These are phyloP conservation scores for Urosaurus nigricauda DNA, from an alignment of 2,797 vertebrate species.

Conservation along the genomic window DNA sequence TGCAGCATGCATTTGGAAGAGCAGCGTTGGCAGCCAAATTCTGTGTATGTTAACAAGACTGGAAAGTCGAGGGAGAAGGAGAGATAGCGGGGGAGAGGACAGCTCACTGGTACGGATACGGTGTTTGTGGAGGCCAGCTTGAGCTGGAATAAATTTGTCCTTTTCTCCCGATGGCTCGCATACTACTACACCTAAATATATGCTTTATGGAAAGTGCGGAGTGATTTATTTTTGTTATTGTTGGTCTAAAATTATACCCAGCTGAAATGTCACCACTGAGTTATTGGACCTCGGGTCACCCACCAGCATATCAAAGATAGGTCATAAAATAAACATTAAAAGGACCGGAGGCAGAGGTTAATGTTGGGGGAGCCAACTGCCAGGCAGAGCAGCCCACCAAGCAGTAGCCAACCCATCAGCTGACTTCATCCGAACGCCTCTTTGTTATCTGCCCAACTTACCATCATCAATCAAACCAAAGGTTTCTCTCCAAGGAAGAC, in stretches of 20 bases:
- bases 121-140: conserved; percentile 29
- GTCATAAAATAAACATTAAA: conserved; percentile 70
- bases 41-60: neutral
- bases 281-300: conserved; percentile 38
- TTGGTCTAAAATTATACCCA: conserved; percentile 58
- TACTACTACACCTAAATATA: conserved; percentile 52
- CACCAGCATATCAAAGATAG: conserved; percentile 49
- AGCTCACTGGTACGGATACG: fast-evolving
- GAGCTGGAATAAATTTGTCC: conserved; percentile 26
- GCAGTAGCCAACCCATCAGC: neutral
- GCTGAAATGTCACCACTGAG: conserved; percentile 49
- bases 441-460: neutral
- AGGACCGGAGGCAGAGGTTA: conserved; percentile 20
- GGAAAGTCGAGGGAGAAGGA: neutral
- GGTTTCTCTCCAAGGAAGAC: conserved; percentile 6
- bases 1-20: conserved; percentile 26
- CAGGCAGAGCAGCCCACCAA: neutral
- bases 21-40: neutral
- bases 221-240: conserved; percentile 76
- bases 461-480: neutral
- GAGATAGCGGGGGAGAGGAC: fast-evolving
- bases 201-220: conserved; percentile 46
- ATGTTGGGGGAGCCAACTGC: neutral
- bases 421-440: conserved; percentile 52
- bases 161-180: conserved; percentile 37